These are phyloP conservation scores for Metaphire vulgaris DNA, from an alignment of 1,140 invertebrate genomes.

Conservation along the genomic window DNA sequence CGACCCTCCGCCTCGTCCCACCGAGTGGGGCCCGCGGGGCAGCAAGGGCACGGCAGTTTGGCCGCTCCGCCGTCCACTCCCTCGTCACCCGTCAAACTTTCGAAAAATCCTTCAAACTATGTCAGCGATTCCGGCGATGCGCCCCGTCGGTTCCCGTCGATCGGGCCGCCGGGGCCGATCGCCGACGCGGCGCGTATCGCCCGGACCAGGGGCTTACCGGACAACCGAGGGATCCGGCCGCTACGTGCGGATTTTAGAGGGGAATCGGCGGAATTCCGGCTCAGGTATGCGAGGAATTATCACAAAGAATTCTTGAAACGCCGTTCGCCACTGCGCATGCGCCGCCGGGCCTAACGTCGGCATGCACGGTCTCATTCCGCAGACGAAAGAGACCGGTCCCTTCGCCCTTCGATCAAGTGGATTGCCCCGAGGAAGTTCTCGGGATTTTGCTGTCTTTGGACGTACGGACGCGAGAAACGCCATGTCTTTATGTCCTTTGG, in stretches of 20 bases:
- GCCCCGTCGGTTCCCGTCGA: neutral
- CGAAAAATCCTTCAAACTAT: conserved; percentile 20
- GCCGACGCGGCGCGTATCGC: neutral
- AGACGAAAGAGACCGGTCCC: no score
- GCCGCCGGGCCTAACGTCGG: neutral
- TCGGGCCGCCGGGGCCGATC: neutral
- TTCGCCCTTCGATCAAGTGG: no score
- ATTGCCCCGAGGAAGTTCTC: neutral
- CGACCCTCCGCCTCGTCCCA: no score
- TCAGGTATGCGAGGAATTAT: conserved; percentile 2
- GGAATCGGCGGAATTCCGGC: neutral
- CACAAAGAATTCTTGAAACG: neutral
- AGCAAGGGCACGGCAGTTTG: no score
- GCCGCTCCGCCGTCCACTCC: no score
- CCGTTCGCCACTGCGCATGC: neutral
- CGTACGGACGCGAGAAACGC: no score
- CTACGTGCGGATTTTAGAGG: neutral
- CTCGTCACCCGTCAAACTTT: no score
- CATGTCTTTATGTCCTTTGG: neutral
- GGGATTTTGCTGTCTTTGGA: neutral
- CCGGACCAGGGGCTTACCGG: neutral
- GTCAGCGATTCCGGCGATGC: conserved; percentile 23
- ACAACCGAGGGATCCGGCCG: neutral
- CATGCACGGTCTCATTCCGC: no score
- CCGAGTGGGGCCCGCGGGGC: no score